Evolutionary conservation across 1,140 invertebrate genomes (phyloP).

Genomic region (Phenacoccus solenopsis): DNA sequence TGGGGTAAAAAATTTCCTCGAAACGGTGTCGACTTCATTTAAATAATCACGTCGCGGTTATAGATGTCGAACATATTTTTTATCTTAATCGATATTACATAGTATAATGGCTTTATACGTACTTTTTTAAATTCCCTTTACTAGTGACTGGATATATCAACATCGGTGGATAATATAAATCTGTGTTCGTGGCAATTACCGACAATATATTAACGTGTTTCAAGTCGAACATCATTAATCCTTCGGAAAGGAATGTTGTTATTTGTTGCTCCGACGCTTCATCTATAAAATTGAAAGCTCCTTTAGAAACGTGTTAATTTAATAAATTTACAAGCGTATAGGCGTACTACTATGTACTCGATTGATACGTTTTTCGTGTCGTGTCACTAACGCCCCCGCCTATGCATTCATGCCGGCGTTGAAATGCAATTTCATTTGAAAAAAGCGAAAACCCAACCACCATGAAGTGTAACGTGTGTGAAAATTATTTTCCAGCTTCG

Average conservation of each 20-base stretch:
- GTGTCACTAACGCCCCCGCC: too few relatives aligned
- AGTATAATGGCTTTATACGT: too few relatives aligned
- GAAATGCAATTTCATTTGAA: neutral
- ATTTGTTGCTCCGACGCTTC: conserved; percentile 69
- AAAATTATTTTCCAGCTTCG: neutral
- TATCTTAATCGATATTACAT: conserved; percentile 16
- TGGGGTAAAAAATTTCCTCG: too few relatives aligned
- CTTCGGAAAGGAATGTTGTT: conserved; percentile 64
- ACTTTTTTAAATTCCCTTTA: conserved; percentile 82
- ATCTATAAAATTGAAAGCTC: conserved; percentile 40
- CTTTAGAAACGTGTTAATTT: neutral
- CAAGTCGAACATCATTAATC: conserved; percentile 65
- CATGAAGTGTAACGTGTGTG: neutral
- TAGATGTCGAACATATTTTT: neutral
- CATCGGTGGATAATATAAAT: conserved; percentile 56
- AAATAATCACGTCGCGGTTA: neutral
- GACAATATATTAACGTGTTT: conserved; percentile 67
- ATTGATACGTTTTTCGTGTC: too few relatives aligned
- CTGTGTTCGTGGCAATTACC: conserved; percentile 64
- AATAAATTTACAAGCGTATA: too few relatives aligned
- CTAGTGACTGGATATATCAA: conserved; percentile 65
- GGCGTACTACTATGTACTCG: too few relatives aligned
- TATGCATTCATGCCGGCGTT: too few relatives aligned
- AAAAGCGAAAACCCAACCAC: neutral
- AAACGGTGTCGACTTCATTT: too few relatives aligned